Evolutionary conservation across 2,888 invertebrate species (phyloP).

Genomic region (Glyphotaelius pellucidus): DNA sequence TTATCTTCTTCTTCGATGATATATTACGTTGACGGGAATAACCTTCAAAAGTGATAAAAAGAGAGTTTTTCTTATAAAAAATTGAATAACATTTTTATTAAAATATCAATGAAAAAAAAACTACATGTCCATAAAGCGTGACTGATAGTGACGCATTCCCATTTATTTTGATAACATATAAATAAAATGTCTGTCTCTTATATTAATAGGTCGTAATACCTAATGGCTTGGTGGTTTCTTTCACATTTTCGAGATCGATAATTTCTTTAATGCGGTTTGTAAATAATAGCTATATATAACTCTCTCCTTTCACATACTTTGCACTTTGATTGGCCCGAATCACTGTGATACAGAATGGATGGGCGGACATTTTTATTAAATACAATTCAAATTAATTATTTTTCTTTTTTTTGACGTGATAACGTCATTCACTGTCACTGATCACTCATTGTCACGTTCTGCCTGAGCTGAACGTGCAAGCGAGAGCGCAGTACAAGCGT

Average conservation of each 20-base stretch:
- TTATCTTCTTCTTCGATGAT: no score
- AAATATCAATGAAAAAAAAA: no score
- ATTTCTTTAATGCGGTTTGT: background rate
- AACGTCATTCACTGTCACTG: no score
- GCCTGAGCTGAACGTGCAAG: no score
- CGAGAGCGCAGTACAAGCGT: no score
- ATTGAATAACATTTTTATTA: no score
- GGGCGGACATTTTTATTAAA: background rate
- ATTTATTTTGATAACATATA: background rate
- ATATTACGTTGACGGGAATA: no score
- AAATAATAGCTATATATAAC: background rate
- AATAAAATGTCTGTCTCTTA: background rate
- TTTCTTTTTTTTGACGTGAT: no score
- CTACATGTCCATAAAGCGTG: background rate
- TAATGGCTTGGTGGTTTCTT: background rate
- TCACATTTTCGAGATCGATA: background rate
- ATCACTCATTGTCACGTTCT: no score
- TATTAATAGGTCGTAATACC: background rate
- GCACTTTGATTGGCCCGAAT: background rate
- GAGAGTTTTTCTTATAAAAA: no score
- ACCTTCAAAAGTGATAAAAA: no score
- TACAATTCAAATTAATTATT: no score
- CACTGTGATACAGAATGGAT: background rate
- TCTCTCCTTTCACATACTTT: background rate
- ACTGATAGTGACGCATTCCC: background rate